phyloP scores from a whole-genome alignment of 2,888 invertebrate genomes.

The Lottia gigantea region DNA sequence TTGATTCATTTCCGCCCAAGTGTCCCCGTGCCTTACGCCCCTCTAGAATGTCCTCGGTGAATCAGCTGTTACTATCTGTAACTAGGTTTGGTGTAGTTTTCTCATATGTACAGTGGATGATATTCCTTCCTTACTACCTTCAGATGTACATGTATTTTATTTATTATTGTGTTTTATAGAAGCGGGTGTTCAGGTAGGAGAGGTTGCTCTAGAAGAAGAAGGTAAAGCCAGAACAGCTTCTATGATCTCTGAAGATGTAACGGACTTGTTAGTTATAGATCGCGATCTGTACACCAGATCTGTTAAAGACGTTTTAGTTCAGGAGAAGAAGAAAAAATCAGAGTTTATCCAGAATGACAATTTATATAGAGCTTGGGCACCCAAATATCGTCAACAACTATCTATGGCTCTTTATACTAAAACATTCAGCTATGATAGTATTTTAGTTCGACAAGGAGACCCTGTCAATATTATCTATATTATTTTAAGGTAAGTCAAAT shows the following conservation, averaged over 20 bases:
- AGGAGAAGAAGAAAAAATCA: constrained; percentile 64
- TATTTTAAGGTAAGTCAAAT: constrained; percentile 54
- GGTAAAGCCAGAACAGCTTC: constrained; percentile 65
- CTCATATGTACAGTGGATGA: background rate
- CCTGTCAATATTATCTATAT: constrained; percentile 61
- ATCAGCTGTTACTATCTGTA: too few species aligned
- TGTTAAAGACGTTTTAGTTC: constrained; percentile 59
- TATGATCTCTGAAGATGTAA: constrained; percentile 60
- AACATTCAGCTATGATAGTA: constrained; percentile 55
- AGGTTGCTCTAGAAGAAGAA: constrained; percentile 64
- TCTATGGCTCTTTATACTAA: constrained; percentile 66
- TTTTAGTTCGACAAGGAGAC: constrained; percentile 62
- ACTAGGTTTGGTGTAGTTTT: too few species aligned
- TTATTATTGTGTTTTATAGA: constrained; percentile 42
- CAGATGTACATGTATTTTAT: background rate
- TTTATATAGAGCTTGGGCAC: constrained; percentile 62
- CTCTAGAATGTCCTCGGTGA: too few species aligned
- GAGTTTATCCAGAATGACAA: constrained; percentile 58
- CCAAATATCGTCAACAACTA: constrained; percentile 65
- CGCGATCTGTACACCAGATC: constrained; percentile 62
- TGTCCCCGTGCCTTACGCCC: too few species aligned
- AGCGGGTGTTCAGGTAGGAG: constrained; percentile 65
- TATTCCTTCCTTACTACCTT: too few species aligned
- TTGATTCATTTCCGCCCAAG: too few species aligned
- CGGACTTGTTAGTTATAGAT: constrained; percentile 66